These are phyloP conservation scores for Uropetala carovei DNA, from an alignment of 2,888 invertebrate species.

Conservation along the genomic window DNA sequence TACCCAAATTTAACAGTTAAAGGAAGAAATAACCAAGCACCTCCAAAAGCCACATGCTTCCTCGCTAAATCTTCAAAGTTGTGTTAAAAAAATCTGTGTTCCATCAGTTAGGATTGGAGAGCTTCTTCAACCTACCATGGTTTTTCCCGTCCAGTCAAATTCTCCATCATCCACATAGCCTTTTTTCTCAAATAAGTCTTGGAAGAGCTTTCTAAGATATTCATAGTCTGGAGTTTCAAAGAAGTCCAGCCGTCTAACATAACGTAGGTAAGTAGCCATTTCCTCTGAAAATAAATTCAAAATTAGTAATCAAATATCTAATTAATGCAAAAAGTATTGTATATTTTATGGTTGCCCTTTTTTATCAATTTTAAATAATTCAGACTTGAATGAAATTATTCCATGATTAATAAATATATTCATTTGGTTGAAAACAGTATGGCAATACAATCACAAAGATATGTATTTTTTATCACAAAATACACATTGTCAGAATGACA, in stretches of 20 bases:
- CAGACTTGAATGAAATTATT: too few relatives aligned
- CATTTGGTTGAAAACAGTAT: too few relatives aligned
- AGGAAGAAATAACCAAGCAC: constrained; percentile 38
- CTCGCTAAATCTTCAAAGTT: background rate
- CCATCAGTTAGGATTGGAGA: background rate
- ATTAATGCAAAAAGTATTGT: too few relatives aligned
- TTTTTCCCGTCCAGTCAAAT: constrained; percentile 96
- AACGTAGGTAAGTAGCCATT: constrained; percentile 97
- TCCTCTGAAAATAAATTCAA: constrained; percentile 82
- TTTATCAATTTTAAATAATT: too few relatives aligned
- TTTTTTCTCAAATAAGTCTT: constrained; percentile 91
- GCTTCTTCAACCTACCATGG: constrained; percentile 75
- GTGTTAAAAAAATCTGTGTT: background rate
- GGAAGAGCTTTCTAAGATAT: constrained; percentile 96
- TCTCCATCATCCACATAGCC: constrained; percentile 93
- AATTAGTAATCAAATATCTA: background rate
- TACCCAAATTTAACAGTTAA: background rate
- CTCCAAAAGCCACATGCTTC: constrained; percentile 25
- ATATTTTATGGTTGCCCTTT: too few relatives aligned
- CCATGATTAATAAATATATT: background rate
- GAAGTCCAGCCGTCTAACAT: constrained; percentile 97
- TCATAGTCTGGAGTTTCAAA: constrained; percentile 99
- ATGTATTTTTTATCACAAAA: too few relatives aligned
- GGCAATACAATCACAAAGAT: too few relatives aligned
- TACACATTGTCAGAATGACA: too few relatives aligned